Base-by-base conservation (phyloP, 2,888 invertebrate genomes). In the Prionchulus punctatus region DNA sequence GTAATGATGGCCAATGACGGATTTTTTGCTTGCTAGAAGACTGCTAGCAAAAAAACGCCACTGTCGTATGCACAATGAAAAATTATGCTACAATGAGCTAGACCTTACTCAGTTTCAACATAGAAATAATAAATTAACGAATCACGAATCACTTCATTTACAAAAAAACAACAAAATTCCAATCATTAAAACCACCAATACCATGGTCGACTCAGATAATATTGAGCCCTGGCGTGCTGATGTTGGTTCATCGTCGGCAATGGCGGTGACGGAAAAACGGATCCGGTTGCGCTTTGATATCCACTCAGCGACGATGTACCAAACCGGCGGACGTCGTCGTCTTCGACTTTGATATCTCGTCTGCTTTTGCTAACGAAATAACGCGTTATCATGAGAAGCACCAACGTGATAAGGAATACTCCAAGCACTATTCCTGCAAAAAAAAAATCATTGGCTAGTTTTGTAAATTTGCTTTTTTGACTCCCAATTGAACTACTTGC, bases 151-250 rank as follows among this genome's bases (percentile, higher is more conserved):
- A n/a, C n/a, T n/a, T n/a, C n/a, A n/a, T n/a, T n/a, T n/a, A n/a
- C n/a, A n/a, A n/a, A n/a, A n/a, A n/a, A n/a, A n/a, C n/a, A n/a
- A n/a, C n/a, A n/a, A n/a, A n/a, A n/a, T n/a, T n/a, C n/a, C n/a
- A n/a, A n/a, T n/a, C n/a, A n/a, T n/a, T 31, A 63, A 54, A 64
- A 64, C 64, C 63, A 65, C 64, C 64, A 65, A 55, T 65, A 62
- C 54, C 65, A 57, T 7, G 65, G 64, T 18, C 64, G 58, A 47
- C 63, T 64, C 25, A 65, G 57, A 57, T 60, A 64, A 45, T 55
- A 56, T 2, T 30, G 50, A 4, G 26, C 51, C 4, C 51, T 28
- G 51, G n/a, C 51, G 26, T 15, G 7, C 51, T 7, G 7, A n/a
- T n/a, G n/a, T 12, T n/a, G 21, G 28, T 7, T 21, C 18, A 7